These are phyloP conservation scores for Calliphora vicina DNA, from an alignment of 1,140 invertebrate genomes.

Conservation along the genomic window DNA sequence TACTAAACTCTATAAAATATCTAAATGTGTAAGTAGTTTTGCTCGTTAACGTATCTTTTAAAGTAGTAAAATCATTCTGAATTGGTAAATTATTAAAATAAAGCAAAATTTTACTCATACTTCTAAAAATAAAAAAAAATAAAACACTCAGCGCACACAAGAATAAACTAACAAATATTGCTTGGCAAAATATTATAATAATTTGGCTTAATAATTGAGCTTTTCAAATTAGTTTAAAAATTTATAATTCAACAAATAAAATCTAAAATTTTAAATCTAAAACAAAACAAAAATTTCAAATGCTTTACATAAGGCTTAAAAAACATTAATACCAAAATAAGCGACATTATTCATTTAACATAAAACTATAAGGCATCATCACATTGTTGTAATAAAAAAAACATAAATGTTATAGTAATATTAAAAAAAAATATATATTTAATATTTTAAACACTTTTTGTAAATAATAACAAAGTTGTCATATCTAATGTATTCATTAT, in stretches of 20 bases:
- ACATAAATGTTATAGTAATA: no score
- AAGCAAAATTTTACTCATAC: background rate
- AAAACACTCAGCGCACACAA: constrained; percentile 27
- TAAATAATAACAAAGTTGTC: background rate
- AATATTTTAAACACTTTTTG: background rate
- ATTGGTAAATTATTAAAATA: constrained; percentile 33
- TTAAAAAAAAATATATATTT: background rate
- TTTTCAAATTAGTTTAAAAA: background rate
- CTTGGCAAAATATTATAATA: background rate
- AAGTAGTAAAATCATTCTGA: constrained; percentile 15
- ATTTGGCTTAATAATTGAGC: background rate
- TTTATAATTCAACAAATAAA: no score
- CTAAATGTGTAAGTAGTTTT: constrained; percentile 4
- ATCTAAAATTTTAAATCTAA: background rate
- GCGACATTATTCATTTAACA: background rate
- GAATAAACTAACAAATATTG: background rate
- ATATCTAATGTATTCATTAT: background rate
- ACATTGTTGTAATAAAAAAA: background rate
- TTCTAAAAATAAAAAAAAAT: background rate
- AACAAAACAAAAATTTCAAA: background rate
- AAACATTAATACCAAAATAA: background rate
- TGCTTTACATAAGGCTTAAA: background rate
- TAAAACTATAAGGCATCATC: background rate
- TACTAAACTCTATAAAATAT: background rate
- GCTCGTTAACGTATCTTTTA: background rate